Base-by-base conservation (phyloP, 2,113 vertebrate species). In the Oreocharis arfaki region DNA sequence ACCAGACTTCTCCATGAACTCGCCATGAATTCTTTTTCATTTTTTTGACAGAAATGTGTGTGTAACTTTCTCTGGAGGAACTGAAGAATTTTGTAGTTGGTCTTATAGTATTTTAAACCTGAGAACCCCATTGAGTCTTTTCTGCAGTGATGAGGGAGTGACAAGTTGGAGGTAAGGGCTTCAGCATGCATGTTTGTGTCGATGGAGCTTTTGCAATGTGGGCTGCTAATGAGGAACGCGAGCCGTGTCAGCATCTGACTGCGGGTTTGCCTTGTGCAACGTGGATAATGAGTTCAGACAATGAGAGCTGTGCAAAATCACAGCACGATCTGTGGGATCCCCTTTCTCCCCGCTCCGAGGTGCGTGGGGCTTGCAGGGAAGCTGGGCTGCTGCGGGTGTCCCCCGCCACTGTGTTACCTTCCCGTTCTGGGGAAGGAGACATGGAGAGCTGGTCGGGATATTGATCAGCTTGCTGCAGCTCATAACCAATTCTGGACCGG, bases 161-260 rank as follows among this genome's bases (percentile, higher is more conserved):
- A 97, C 96, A 74, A 95, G 88, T 50, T 28, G 42, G 95, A 97
- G 97, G 97, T 97, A 97, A 97, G 97, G 82, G 87, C 80, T 96
- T 86, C 84, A 63, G 92, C 84, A 56, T 83, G 92, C 94, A 82
- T 90, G 92, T 91, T 96, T 95, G 94, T 92, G 95, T 83, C 30
- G 75, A 86, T 80, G 94, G 80, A 93, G 90, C 92, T 94, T 94
- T 92, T 84, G 91, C 95, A 81, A 87, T 12, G 90, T 11, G 84
- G 96, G 93, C 91, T 96, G 92, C 89, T 89, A 82, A 81, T 69
- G 93, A 95, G 92, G 93, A 96, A 35, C 67, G 82, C 68, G 37
- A 96, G 94, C 94, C 91, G 76, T 95, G 96, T 95, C 93, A 95
- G 95, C 95, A 96, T 96, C 96, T 78, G 91, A 95, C 91, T 61